phyloP scores from a whole-genome alignment of 2,113 vertebrate species.

The Rallus limicola region DNA sequence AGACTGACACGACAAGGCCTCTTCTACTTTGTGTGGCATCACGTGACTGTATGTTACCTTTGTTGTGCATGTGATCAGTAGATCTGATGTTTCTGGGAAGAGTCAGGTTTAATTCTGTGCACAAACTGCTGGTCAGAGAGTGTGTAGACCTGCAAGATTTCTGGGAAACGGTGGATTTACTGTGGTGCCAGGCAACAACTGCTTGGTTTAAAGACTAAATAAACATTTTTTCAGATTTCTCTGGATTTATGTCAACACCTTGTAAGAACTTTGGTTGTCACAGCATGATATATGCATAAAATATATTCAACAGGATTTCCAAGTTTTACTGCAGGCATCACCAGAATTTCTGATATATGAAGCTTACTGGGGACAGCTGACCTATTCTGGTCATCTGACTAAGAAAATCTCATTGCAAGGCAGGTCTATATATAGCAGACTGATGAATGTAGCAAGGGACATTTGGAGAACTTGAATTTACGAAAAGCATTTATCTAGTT shows the following conservation, averaged over 20 bases:
- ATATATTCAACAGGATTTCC: background rate
- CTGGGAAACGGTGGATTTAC: background rate
- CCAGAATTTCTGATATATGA: background rate
- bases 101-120: background rate
- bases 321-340: background rate
- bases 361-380: background rate
- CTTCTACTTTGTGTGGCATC: background rate
- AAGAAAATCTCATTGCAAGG: background rate
- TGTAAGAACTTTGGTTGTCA: background rate
- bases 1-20: background rate
- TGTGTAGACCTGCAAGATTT: background rate
- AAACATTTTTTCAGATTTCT: background rate
- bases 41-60: background rate
- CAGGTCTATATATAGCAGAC: background rate
- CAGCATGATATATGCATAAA: background rate
- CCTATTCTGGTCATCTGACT: background rate
- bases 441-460: background rate
- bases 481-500: background rate
- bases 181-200: background rate
- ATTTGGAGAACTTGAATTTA: background rate
- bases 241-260: background rate
- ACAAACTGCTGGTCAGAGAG: background rate
- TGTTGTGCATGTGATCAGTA: background rate
- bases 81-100: background rate
- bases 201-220: background rate